Evolutionary conservation across 2,113 vertebrate genomes (phyloP).

Genomic region (Platycercus adscitus): DNA sequence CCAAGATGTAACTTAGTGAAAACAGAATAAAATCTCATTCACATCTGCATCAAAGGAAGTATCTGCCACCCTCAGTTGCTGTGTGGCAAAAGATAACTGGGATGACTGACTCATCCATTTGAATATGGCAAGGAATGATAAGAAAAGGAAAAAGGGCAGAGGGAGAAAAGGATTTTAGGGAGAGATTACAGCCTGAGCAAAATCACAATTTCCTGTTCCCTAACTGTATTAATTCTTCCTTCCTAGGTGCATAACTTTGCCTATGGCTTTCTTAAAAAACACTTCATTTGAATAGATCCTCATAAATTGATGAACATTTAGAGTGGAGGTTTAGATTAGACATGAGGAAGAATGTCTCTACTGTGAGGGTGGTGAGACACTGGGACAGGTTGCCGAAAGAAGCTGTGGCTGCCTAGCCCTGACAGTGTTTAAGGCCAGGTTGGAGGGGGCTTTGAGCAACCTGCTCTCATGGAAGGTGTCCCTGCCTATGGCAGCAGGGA

Average conservation of each 20-base stretch:
- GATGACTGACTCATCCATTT: background rate
- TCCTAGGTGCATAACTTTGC: background rate
- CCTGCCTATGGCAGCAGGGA: background rate
- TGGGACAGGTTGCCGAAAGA: background rate
- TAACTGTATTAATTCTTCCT: background rate
- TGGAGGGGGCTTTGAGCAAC: background rate
- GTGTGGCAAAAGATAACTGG: background rate
- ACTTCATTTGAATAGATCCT: background rate
- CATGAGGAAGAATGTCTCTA: background rate
- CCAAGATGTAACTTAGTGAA: background rate
- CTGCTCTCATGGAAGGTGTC: background rate
- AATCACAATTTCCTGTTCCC: background rate
- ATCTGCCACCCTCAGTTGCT: background rate
- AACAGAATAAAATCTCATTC: background rate
- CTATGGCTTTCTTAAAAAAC: background rate
- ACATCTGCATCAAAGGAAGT: background rate
- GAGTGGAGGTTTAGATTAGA: background rate
- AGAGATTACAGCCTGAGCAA: background rate
- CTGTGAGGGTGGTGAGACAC: background rate
- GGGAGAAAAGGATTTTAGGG: background rate
- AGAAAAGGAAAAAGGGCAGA: background rate
- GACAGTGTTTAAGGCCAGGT: background rate
- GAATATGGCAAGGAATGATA: background rate
- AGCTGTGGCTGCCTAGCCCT: background rate
- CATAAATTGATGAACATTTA: background rate